These are phyloP conservation scores for Tricholauxania praeusta DNA, from an alignment of 2,888 invertebrate species.

Conservation along the genomic window DNA sequence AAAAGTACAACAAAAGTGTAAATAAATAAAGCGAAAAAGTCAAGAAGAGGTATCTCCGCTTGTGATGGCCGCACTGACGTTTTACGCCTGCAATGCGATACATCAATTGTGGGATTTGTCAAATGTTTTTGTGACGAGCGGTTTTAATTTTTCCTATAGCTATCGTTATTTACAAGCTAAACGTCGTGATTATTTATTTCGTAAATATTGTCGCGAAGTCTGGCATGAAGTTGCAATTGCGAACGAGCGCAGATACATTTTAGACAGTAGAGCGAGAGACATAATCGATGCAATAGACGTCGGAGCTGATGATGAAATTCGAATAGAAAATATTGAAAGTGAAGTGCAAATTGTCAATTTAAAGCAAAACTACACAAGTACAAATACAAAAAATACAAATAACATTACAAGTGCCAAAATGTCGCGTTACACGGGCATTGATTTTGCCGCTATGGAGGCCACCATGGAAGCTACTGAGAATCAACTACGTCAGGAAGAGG, in stretches of 20 bases:
- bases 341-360: constrained; percentile 25
- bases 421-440: constrained; percentile 50
- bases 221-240: constrained; percentile 48
- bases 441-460: constrained; percentile 63
- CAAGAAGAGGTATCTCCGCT: constrained; percentile 17
- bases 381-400: background rate
- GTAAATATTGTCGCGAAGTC: constrained; percentile 56
- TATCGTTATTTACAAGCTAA: constrained; percentile 55
- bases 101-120: constrained; percentile 60
- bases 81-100: constrained; percentile 56
- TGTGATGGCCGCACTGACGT: constrained; percentile 63
- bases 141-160: constrained; percentile 57
- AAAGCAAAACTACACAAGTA: background rate
- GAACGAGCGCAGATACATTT: constrained; percentile 2
- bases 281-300: constrained; percentile 29
- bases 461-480: constrained; percentile 50
- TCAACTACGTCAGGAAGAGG: constrained; percentile 20
- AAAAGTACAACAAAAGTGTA: constrained; percentile 7
- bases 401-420: constrained; percentile 7
- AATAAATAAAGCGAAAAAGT: background rate
- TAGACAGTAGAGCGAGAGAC: constrained; percentile 4
- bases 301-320: constrained; percentile 24
- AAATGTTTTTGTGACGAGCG: constrained; percentile 59
- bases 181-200: constrained; percentile 56
- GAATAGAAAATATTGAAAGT: constrained; percentile 13